Percentiles rank a stretch among this genome's conserved stretches.
phyloP scores from a whole-genome alignment of 2,888 invertebrate genomes.

The Clunio marinus region DNA sequence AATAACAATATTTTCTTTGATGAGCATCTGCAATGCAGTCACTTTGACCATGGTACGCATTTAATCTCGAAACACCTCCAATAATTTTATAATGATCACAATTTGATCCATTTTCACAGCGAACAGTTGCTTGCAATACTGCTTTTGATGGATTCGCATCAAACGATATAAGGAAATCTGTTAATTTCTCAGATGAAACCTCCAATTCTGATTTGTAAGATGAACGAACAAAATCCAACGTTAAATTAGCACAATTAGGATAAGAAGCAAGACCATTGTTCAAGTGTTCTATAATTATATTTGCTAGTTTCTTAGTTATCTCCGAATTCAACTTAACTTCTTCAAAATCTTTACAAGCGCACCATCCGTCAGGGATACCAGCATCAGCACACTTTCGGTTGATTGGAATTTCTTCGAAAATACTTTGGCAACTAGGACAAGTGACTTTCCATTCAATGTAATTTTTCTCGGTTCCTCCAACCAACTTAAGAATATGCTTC shows the following conservation, averaged over 20 bases:
- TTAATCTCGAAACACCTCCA: conserved; percentile 6
- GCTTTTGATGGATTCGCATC: conserved; percentile 9
- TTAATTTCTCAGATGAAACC: background rate
- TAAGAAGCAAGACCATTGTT: background rate
- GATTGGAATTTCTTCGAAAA: conserved; percentile 57
- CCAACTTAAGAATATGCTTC: conserved; percentile 58
- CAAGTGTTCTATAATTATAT: background rate
- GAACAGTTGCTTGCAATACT: conserved; percentile 15
- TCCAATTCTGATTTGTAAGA: conserved; percentile 1
- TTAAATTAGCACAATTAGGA: conserved; percentile 16
- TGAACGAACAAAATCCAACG: conserved; percentile 2
- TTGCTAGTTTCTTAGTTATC: background rate
- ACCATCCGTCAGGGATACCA: conserved; percentile 69
- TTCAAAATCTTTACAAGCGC: conserved; percentile 63
- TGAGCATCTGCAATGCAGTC: conserved; percentile 24
- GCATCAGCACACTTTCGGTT: conserved; percentile 66
- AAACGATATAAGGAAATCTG: conserved; percentile 13
- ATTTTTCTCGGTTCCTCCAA: conserved; percentile 48
- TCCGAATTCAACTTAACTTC: conserved; percentile 31
- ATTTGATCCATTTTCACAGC: background rate
- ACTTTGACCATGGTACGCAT: conserved; percentile 28
- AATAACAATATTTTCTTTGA: conserved; percentile 30
- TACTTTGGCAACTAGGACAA: conserved; percentile 64
- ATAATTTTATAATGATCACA: background rate
- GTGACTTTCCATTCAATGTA: conserved; percentile 50